Evolutionary conservation across 2,888 invertebrate genomes (phyloP), one percentile per base, ranked within the genome.

Genomic region (Nymphalis polychloros): DNA sequence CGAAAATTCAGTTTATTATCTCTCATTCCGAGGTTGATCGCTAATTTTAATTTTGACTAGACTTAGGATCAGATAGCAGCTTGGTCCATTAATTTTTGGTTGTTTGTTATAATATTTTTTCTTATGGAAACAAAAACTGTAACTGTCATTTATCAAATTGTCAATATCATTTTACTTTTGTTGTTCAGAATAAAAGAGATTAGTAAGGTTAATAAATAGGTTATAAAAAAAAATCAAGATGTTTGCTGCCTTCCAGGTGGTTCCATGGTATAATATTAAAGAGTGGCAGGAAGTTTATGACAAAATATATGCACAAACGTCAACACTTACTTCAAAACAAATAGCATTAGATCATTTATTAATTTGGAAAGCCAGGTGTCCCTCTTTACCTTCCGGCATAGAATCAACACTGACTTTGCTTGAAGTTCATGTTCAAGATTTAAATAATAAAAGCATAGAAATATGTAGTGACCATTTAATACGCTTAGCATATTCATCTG

Each of bases 401-500:
- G 94, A 94, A 83, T 94, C 94, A 31, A 94, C 95, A 0, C 78
- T 94, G 63, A 89, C 91, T 63, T 81, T 95, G 72, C 80, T 95
- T 20, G 92, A 94, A 84, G 94, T 94, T 16, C 78, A 92, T 35
- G 70, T 93, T 47, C 87, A 90, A 75, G 89, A 89, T 77, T 67
- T 72, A 10, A 81, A 78, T 59, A 81, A 78, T 59, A 76, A 73
- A 57, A 78, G 83, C 60, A 70, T 78, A 48, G 78, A 83, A 63
- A 70, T 72, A 1, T 72, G 75, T 7, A 83, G 87, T 65, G 83
- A 92, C 64, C 93, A 94, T 70, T 84, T 95, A 67, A 74, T 94
- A 19, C 88, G 93, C 20, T 81, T 94, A 72, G 93, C 95, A 69
- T 95, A 95, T 81, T 94, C 95, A 0, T 92, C 94, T 8, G 94